A percentile compares a stretch with the other conserved stretches of the same genome.
These are phyloP conservation scores for Talpa occidentalis DNA, from an alignment of 2,113 vertebrate species.

Conservation along the genomic window DNA sequence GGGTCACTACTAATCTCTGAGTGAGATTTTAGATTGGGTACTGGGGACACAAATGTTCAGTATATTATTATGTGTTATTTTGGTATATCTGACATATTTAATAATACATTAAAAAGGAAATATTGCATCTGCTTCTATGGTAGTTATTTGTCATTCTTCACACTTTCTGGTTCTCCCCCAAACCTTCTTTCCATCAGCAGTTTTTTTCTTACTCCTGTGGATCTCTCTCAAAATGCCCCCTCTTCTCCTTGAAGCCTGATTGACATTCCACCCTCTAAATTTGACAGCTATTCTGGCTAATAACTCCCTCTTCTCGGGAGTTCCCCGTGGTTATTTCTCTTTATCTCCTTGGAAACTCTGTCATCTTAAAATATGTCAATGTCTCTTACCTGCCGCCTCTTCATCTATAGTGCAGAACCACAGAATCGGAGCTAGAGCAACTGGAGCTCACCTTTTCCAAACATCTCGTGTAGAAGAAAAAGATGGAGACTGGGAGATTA, in stretches of 20 bases:
- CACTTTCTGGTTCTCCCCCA: neutral
- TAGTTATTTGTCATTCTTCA: neutral
- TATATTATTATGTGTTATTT: neutral
- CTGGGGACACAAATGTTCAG: neutral
- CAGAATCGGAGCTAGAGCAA: neutral
- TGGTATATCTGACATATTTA: neutral
- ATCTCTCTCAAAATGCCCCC: neutral
- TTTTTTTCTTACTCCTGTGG: neutral
- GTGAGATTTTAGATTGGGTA: too few species aligned
- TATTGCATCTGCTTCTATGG: neutral
- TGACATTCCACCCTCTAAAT: conserved; percentile 15
- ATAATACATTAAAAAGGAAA: conserved; percentile 6
- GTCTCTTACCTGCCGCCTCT: neutral
- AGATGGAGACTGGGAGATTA: neutral
- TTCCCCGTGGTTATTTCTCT: neutral
- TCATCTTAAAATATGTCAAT: conserved; percentile 42
- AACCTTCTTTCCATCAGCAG: neutral
- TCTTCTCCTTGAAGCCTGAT: conserved; percentile 31
- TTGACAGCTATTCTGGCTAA: conserved; percentile 39
- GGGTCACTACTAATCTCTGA: neutral
- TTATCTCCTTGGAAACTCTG: conserved; percentile 65
- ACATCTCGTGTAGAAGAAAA: neutral
- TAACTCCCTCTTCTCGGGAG: neutral
- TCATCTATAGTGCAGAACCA: neutral
- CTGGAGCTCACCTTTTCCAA: neutral